Evolutionary conservation across 2,797 vertebrate species (phyloP).

Genomic region (Schizothorax lantsangensis): DNA sequence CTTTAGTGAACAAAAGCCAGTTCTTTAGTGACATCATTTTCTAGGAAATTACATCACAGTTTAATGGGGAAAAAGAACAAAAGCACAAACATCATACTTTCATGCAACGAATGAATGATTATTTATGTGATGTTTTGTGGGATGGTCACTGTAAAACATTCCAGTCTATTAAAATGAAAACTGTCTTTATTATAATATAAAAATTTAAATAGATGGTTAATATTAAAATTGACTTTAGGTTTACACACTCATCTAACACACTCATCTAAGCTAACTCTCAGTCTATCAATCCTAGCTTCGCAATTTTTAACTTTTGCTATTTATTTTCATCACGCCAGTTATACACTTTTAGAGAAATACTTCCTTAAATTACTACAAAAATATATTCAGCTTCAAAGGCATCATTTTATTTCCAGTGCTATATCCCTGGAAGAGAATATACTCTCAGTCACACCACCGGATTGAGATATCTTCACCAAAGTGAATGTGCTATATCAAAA

Average conservation of each 20-base stretch:
- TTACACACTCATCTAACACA: neutral
- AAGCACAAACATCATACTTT: neutral
- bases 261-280: neutral
- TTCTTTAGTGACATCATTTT: neutral
- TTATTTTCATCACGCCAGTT: neutral
- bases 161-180: neutral
- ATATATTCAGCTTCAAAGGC: neutral
- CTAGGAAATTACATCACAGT: neutral
- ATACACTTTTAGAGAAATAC: neutral
- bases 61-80: neutral
- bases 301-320: neutral
- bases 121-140: neutral
- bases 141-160: neutral
- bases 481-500: neutral
- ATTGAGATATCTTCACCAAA: neutral
- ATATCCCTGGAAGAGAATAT: neutral
- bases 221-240: neutral
- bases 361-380: neutral
- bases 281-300: neutral
- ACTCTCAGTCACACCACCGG: neutral
- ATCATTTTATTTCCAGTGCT: neutral
- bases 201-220: neutral
- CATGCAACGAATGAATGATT: too few species aligned
- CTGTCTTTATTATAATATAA: neutral
- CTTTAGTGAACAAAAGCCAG: neutral